Conservation (phyloP, 2,113 vertebrate species). For the Cinclus cinclus region DNA sequence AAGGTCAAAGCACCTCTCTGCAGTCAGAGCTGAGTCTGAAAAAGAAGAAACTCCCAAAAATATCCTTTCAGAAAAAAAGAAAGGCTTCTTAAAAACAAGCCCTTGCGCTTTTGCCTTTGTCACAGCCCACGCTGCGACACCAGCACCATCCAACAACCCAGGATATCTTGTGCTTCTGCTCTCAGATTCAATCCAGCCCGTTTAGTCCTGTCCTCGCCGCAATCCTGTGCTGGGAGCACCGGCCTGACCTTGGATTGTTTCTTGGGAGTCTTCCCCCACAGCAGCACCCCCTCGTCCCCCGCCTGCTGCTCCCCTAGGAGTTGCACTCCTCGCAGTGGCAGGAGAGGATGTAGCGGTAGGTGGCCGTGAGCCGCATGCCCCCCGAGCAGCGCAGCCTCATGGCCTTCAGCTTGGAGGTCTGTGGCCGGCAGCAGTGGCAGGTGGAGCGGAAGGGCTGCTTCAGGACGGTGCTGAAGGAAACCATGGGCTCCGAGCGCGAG, state of each 20-base stretch:
- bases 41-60: conserved; percentile 55
- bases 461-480: conserved; percentile 93
- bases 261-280: neutral
- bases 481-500: conserved; percentile 90
- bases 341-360: conserved; percentile 96
- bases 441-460: conserved; percentile 95
- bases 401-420: conserved; percentile 97
- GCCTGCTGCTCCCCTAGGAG: conserved; percentile 64
- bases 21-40: conserved; percentile 38
- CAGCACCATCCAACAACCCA: neutral
- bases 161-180: neutral
- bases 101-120: neutral
- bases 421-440: conserved; percentile 94
- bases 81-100: conserved; percentile 46
- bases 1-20: neutral
- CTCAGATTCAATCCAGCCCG: neutral
- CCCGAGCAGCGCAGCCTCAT: conserved; percentile 89
- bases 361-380: conserved; percentile 91
- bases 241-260: neutral
- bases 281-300: neutral
- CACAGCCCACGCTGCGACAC: neutral
- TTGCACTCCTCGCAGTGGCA: conserved; percentile 96
- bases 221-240: neutral
- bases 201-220: neutral
- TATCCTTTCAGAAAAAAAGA: conserved; percentile 59